A percentile compares a stretch with the other conserved stretches of the same genome.
These are phyloP conservation scores for Paratilapia polleni DNA, from an alignment of 2,113 vertebrate genomes.

Conservation along the genomic window DNA sequence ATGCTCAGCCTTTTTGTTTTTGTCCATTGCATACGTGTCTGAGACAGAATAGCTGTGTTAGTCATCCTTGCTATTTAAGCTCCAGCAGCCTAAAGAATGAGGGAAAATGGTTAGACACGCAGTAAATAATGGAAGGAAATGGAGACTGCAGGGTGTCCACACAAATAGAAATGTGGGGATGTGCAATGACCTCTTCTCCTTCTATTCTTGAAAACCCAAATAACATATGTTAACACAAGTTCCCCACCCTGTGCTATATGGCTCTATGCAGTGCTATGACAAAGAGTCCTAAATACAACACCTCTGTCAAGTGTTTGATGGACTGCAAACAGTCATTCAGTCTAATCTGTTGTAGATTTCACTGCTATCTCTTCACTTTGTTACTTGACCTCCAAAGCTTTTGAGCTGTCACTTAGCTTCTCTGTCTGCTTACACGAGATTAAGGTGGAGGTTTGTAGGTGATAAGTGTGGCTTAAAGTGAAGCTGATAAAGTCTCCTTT, in stretches of 20 bases:
- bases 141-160: constrained; percentile 31
- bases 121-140: constrained; percentile 61
- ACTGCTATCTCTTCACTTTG: constrained; percentile 34
- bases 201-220: constrained; percentile 15
- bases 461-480: constrained; percentile 27
- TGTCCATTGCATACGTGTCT: constrained; percentile 42
- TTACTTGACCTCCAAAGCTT: constrained; percentile 32
- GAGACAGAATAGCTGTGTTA: constrained; percentile 36
- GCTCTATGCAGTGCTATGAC: not conserved
- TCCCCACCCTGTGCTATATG: not conserved
- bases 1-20: constrained; percentile 25
- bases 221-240: not conserved
- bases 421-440: constrained; percentile 31
- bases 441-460: constrained; percentile 21
- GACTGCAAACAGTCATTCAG: constrained; percentile 5
- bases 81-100: constrained; percentile 11
- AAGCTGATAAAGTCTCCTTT: constrained; percentile 26
- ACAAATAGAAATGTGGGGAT: constrained; percentile 20
- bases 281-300: not conserved
- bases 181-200: not conserved
- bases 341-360: constrained; percentile 17
- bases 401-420: constrained; percentile 26
- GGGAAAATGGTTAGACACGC: constrained; percentile 11
- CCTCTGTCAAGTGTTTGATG: constrained; percentile 3
- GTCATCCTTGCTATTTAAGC: constrained; percentile 35